Conservation (phyloP, 2,888 invertebrate species). For the Pharmacophagus antenor region DNA sequence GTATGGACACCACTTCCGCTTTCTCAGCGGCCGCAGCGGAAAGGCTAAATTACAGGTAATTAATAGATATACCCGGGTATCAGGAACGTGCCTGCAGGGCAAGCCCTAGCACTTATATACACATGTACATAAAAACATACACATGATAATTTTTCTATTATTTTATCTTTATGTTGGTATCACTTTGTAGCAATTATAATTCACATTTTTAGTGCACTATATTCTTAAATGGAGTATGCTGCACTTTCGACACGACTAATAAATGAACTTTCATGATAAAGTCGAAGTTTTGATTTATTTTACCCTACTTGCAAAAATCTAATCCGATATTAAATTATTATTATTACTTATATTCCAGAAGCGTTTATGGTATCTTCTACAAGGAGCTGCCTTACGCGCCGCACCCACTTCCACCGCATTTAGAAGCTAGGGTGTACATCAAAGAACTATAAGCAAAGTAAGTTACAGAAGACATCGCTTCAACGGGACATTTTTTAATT, state of each 20-base stretch:
- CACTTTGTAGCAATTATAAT: too few species aligned
- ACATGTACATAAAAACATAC: too few species aligned
- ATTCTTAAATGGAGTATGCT: too few species aligned
- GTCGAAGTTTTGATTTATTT: not conserved
- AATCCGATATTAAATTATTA: too few species aligned
- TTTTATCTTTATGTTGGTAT: too few species aligned
- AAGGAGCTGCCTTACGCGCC: slow-evolving; percentile 83
- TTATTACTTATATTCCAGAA: slow-evolving; percentile 8
- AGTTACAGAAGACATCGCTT: not conserved
- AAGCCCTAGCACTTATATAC: too few species aligned
- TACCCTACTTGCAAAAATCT: not conserved
- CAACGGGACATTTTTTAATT: too few species aligned
- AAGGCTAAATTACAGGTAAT: slow-evolving; percentile 84
- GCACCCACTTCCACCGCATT: slow-evolving; percentile 80
- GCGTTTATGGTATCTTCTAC: slow-evolving; percentile 83
- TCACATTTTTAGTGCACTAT: too few species aligned
- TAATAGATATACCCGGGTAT: too few species aligned
- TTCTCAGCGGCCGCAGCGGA: slow-evolving; percentile 88
- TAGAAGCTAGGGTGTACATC: slow-evolving; percentile 81
- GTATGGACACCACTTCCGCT: slow-evolving; percentile 88
- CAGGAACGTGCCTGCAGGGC: too few species aligned
- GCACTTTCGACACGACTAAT: not conserved
- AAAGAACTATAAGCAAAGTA: slow-evolving; percentile 57
- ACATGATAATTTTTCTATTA: too few species aligned
- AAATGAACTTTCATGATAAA: not conserved